phyloP scores from a whole-genome alignment of 1,140 invertebrate species.

The Ephestia elutella region DNA sequence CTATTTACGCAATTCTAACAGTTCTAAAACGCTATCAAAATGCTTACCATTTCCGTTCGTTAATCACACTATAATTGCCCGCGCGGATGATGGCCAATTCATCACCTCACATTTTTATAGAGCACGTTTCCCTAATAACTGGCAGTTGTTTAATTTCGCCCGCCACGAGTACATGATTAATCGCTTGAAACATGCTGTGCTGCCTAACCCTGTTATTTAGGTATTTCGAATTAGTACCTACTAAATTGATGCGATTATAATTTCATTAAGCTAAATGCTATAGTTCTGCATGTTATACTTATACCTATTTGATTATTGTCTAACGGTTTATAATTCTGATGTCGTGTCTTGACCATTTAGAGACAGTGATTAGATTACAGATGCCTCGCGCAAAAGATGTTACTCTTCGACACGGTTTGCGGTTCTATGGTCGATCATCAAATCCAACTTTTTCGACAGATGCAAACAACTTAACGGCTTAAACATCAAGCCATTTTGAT shows the following conservation, averaged over 20 bases:
- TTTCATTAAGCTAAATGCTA: constrained; percentile 17
- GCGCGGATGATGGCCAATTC: constrained; percentile 25
- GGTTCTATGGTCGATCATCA: constrained; percentile 21
- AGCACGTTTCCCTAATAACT: constrained; percentile 23
- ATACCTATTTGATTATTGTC: constrained; percentile 22
- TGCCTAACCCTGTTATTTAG: constrained; percentile 27
- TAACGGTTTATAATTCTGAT: constrained; percentile 38
- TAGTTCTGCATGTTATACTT: constrained; percentile 18
- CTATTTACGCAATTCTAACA: no score
- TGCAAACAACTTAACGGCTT: constrained; percentile 8
- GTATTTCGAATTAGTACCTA: constrained; percentile 22
- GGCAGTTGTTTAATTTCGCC: constrained; percentile 27
- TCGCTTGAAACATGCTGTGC: constrained; percentile 24
- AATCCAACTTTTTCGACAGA: constrained; percentile 4
- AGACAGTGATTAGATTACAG: neutral
- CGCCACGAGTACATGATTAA: constrained; percentile 29
- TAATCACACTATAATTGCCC: constrained; percentile 27
- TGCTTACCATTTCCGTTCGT: constrained; percentile 23
- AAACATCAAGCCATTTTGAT: constrained; percentile 4
- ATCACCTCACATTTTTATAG: constrained; percentile 31
- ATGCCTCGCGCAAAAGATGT: neutral
- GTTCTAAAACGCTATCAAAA: neutral
- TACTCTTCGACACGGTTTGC: constrained; percentile 34
- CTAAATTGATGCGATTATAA: constrained; percentile 31
- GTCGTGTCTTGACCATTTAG: constrained; percentile 56